These are phyloP conservation scores for Vanessa atalanta DNA, from an alignment of 1,140 invertebrate species.

Conservation along the genomic window DNA sequence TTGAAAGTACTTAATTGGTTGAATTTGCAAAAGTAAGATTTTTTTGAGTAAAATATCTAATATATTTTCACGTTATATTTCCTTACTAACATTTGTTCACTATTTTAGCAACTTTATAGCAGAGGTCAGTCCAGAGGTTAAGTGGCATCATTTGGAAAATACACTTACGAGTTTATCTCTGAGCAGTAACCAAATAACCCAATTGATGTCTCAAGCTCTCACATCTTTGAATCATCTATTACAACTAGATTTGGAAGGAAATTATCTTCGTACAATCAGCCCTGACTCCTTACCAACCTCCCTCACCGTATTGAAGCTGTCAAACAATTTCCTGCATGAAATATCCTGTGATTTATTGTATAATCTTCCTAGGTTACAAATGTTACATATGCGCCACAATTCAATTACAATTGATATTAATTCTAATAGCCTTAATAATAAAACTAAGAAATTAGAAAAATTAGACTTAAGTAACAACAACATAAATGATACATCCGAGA, in stretches of 20 bases:
- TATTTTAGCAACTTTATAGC: constrained; percentile 72
- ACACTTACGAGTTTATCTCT: constrained; percentile 89
- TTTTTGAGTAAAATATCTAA: constrained; percentile 35
- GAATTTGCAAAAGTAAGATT: constrained; percentile 86
- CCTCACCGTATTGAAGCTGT: constrained; percentile 87
- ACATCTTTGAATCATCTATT: constrained; percentile 83
- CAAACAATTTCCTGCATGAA: constrained; percentile 86
- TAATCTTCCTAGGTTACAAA: constrained; percentile 83
- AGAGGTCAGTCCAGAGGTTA: constrained; percentile 56
- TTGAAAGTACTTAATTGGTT: constrained; percentile 87
- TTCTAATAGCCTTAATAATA: constrained; percentile 82
- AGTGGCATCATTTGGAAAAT: constrained; percentile 87
- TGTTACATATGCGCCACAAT: constrained; percentile 92
- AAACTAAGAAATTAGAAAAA: constrained; percentile 86
- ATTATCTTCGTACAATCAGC: constrained; percentile 84
- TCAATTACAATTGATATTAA: constrained; percentile 84
- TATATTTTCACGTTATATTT: neutral
- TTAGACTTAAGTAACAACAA: constrained; percentile 92
- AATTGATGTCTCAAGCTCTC: constrained; percentile 82
- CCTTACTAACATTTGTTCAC: constrained; percentile 2
- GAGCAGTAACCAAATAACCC: constrained; percentile 89
- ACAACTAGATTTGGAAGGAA: constrained; percentile 88
- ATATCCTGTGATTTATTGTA: constrained; percentile 85
- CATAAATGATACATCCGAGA: constrained; percentile 82
- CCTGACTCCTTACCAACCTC: constrained; percentile 83